Conservation (phyloP, 2,888 invertebrate species). For the Alviniconcha strummeri region DNA sequence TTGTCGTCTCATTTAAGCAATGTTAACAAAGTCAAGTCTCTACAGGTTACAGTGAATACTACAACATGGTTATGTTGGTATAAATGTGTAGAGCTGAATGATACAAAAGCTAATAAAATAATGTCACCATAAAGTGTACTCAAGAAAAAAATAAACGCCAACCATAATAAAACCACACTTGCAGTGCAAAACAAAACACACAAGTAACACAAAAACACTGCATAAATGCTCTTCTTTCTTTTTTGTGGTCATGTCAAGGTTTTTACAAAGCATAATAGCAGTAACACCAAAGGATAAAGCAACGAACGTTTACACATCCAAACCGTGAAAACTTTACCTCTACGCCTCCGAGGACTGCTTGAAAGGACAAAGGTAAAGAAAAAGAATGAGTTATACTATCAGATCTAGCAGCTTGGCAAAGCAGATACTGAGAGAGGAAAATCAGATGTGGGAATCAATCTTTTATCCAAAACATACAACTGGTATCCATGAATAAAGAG, state of each 20-base stretch:
- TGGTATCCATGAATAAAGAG: neutral
- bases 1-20: too few relatives aligned
- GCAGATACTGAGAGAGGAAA: neutral
- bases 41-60: too few relatives aligned
- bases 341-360: constrained; percentile 28
- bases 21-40: too few relatives aligned
- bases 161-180: neutral
- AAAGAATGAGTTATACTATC: neutral
- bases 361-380: neutral
- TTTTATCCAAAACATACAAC: too few relatives aligned
- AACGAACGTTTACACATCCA: neutral
- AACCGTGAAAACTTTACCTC: constrained; percentile 20
- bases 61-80: neutral
- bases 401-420: neutral
- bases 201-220: neutral
- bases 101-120: neutral
- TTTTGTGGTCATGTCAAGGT: neutral
- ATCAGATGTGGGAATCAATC: too few relatives aligned
- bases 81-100: neutral
- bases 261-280: neutral
- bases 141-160: too few relatives aligned
- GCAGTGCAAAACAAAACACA: neutral
- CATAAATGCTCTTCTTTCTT: neutral
- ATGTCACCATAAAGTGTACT: neutral
- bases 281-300: neutral